These are phyloP conservation scores for Dryobates pubescens DNA, from an alignment of 2,797 vertebrate species.

Conservation along the genomic window DNA sequence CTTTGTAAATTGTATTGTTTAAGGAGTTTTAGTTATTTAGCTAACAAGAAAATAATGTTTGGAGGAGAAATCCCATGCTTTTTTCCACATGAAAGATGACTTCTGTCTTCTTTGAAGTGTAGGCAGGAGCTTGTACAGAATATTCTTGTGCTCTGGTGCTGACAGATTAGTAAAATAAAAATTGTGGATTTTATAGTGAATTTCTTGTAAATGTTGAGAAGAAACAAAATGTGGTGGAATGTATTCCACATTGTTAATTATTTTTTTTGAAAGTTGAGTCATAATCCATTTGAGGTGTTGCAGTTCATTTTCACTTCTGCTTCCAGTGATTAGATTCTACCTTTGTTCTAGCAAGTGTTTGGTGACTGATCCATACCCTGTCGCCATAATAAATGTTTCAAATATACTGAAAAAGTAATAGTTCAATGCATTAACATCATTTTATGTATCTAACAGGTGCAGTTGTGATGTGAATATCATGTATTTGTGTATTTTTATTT, in stretches of 20 bases:
- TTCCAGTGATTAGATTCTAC: background rate
- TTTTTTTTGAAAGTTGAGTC: background rate
- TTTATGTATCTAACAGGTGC: background rate
- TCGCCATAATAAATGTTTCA: background rate
- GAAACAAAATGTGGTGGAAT: background rate
- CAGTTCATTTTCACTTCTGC: background rate
- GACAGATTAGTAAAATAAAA: background rate
- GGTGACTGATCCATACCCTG: background rate
- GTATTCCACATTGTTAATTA: background rate
- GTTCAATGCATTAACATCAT: background rate
- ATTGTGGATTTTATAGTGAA: background rate
- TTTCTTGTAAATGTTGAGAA: background rate
- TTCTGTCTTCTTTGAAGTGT: background rate
- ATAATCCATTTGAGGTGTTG: background rate
- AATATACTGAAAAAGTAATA: background rate
- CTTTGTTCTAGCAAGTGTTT: background rate
- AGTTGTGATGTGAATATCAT: background rate
- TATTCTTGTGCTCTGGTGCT: background rate
- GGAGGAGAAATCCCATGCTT: background rate
- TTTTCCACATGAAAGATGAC: background rate
- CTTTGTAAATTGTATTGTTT: background rate
- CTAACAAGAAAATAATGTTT: background rate
- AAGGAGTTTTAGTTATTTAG: background rate
- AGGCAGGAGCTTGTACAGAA: background rate
- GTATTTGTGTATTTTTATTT: background rate